These are phyloP conservation scores for Himalopsyche anomala DNA, from an alignment of 2,888 invertebrate genomes.

Conservation along the genomic window DNA sequence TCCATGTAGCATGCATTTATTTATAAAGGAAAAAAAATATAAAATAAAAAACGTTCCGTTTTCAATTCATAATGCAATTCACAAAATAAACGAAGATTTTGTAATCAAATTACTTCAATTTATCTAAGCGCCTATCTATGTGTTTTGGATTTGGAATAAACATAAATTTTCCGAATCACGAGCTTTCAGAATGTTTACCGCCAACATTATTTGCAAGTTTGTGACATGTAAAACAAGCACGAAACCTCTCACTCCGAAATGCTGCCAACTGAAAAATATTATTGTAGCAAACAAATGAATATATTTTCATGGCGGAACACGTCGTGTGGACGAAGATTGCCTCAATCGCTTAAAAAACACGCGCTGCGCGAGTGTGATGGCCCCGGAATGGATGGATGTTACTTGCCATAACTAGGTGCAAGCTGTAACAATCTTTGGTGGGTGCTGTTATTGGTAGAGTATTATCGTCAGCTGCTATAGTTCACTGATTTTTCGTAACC, in stretches of 20 bases:
- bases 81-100: too few species aligned
- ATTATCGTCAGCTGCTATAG: too few species aligned
- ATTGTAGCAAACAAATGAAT: slow-evolving; percentile 64
- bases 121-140: neutral
- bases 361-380: slow-evolving; percentile 50
- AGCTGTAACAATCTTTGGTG: neutral
- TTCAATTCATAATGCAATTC: too few species aligned
- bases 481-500: too few species aligned
- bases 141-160: slow-evolving; percentile 17
- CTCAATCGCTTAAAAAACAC: slow-evolving; percentile 64
- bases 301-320: slow-evolving; percentile 58
- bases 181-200: slow-evolving; percentile 31
- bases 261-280: slow-evolving; percentile 57
- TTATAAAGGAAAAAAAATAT: too few species aligned
- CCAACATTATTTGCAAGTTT: slow-evolving; percentile 20
- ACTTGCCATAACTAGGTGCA: neutral
- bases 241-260: slow-evolving; percentile 8
- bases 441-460: too few species aligned
- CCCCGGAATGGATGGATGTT: neutral
- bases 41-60: too few species aligned
- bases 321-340: slow-evolving; percentile 60
- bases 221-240: slow-evolving; percentile 26
- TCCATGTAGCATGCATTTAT: too few species aligned
- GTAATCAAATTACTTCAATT: neutral
- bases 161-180: slow-evolving; percentile 6